These are phyloP conservation scores for Gryon sp. DNA, from an alignment of 1,140 invertebrate genomes.

Conservation along the genomic window DNA sequence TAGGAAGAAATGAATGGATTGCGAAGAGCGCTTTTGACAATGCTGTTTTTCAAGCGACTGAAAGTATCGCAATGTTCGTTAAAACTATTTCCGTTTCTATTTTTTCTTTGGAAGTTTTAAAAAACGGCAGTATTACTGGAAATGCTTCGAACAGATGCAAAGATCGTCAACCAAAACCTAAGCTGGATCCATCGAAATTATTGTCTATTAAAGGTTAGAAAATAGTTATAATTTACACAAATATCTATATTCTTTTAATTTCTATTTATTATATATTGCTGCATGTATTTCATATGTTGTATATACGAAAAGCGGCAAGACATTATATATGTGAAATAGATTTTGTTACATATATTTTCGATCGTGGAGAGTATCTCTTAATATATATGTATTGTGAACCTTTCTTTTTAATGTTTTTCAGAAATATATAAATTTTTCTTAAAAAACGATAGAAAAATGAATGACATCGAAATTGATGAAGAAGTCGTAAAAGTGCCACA, in stretches of 20 bases:
- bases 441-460: not conserved
- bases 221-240: not conserved
- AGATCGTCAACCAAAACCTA: not conserved
- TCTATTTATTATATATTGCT: no score
- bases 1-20: constrained; percentile 13
- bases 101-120: constrained; percentile 11
- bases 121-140: constrained; percentile 13
- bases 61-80: constrained; percentile 9
- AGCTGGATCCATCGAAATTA: constrained; percentile 5
- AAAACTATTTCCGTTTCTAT: constrained; percentile 21
- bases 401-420: not conserved
- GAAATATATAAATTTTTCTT: constrained; percentile 13
- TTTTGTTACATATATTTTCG: no score
- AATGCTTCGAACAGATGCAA: constrained; percentile 1
- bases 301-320: no score
- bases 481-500: not conserved
- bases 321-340: no score
- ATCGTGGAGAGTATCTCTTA: no score
- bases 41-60: constrained; percentile 11
- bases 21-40: constrained; percentile 12
- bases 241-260: no score
- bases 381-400: no score
- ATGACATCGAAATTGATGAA: not conserved
- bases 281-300: not conserved
- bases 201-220: constrained; percentile 4